Evolutionary conservation across 2,888 invertebrate species (phyloP).

Genomic region (Cephalotes varians): DNA sequence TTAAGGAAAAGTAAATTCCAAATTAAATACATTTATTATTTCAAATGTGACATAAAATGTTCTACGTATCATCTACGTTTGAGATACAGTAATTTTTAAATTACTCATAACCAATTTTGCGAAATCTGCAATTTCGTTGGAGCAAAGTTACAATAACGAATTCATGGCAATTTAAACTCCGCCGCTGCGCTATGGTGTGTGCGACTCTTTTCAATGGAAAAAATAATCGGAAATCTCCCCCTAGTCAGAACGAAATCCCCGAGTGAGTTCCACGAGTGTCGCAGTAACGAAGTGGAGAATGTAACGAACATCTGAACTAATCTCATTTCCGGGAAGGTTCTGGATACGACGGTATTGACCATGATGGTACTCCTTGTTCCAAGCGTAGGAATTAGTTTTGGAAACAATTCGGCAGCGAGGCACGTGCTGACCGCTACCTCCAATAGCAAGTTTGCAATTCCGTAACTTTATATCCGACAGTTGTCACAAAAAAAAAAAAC

Average conservation of each 20-base stretch:
- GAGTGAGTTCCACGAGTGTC: constrained; percentile 59
- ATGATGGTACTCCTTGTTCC: constrained; percentile 54
- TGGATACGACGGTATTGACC: constrained; percentile 75
- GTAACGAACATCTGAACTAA: constrained; percentile 79
- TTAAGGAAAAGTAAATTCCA: not conserved
- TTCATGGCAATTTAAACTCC: constrained; percentile 59
- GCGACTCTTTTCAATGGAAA: constrained; percentile 33
- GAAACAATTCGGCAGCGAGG: constrained; percentile 67
- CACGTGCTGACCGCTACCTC: constrained; percentile 35
- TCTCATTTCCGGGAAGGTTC: constrained; percentile 77
- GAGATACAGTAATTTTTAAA: not conserved
- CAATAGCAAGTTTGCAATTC: constrained; percentile 14
- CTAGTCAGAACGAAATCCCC: constrained; percentile 52
- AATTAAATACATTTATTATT: not conserved
- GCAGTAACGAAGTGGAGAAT: constrained; percentile 68
- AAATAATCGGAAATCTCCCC: constrained; percentile 66
- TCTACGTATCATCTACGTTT: not conserved
- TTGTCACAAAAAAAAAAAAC: not conserved
- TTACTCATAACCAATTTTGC: constrained; percentile 12
- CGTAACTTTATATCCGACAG: constrained; percentile 8
- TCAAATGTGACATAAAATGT: not conserved
- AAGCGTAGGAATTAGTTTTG: constrained; percentile 72
- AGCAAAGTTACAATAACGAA: constrained; percentile 14
- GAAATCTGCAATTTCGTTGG: not conserved
- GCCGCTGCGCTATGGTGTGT: not conserved